Evolutionary conservation across 2,797 vertebrate genomes (phyloP), one percentile per base, ranked within the genome.

Genomic region (Novumbra hubbsi): DNA sequence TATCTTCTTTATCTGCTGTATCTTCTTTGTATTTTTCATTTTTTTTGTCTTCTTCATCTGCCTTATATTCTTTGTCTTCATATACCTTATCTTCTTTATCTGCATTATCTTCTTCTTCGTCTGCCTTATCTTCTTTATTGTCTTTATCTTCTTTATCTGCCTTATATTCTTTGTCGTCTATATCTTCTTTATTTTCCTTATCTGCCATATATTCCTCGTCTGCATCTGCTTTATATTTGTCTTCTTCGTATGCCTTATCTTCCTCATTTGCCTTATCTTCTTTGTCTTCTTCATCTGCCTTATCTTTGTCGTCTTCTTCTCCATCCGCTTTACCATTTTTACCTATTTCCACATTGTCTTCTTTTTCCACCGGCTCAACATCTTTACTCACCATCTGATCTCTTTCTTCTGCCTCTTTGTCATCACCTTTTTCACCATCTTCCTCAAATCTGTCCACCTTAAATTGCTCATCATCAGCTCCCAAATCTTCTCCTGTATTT

Each of bases 341-440:
- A 24, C 64, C 27, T 64, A 79, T 69, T 16, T 76, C 66, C 63
- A 64, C 50, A 21, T 12, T 62, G 6, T 50, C 16, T 50, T 75
- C 66, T 38, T 64, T 64, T 12, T 85, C 76, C 28, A 34, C 70
- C 38, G 65, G 78, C 67, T 76, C n/a, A n/a, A n/a, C 64, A 16
- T 67, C 49, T 70, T 27, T n/a, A 34, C 9, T n/a, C 60, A 84
- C 74, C 0, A 73, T 76, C 1, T 2, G 11, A 8, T 78, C 70
- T 21, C 81, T 71, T 4, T 38, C 62, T 5, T 9, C 6, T 5
- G 8, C 7, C 68, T 55, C 21, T 11, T 21, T 21, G 52, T 83
- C 72, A n/a, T 76, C 77, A n/a, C n/a, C 63, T 55, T 73, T 60
- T 60, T 83, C 73, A 52, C 8, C 4, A 38, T 38, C 34, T 5